Evolutionary conservation across 2,797 vertebrate genomes (phyloP), one percentile per base, ranked within the genome.

Genomic region (Hipposideros larvatus): DNA sequence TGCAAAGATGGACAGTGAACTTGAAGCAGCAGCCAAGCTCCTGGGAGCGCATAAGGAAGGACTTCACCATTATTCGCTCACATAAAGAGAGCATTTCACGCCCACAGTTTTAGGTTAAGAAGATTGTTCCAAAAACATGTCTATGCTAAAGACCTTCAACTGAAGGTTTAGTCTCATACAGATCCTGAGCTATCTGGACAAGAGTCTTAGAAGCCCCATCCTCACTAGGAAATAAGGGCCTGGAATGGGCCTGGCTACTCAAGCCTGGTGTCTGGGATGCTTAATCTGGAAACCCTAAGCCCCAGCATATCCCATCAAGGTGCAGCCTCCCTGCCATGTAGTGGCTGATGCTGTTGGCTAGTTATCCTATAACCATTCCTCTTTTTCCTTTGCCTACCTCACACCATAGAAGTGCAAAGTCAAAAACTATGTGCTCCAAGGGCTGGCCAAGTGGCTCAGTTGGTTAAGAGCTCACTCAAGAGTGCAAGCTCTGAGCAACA

Each of bases 211-310:
- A 95, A 94, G 41, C 1, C 14, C 46, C 37, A 63, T 73, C 26
- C 4, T 63, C 22, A 71, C 28, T 48, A 91, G 79, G 46, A 77
- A 84, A 90, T 65, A 11, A 16, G 24, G 31, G 6, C 80, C 46
- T 96, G 73, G 80, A 87, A 84, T 73, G 84, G 61, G 34, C 86
- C 57, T 95, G 61, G n/a, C 28, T 92, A 28, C 63, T 61, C 24
- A 71, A 37, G 1, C 43, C 18, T 82, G 66, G 28, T 88, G 26
- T 82, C 78, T 24, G 59, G 61, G 73, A 55, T 71, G 31, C 37
- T 46, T 63, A 41, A 31, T 86, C 37, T 66, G 24, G 43, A 80
- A 37, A n/a, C 22, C 19, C 13, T 66, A 65, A 11, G 41, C 21
- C 28, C 65, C 4, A 34, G 75, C 26, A 55, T 37, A 77, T 82